Conservation (phyloP, 2,797 vertebrate genomes). For the Fratercula arctica region DNA sequence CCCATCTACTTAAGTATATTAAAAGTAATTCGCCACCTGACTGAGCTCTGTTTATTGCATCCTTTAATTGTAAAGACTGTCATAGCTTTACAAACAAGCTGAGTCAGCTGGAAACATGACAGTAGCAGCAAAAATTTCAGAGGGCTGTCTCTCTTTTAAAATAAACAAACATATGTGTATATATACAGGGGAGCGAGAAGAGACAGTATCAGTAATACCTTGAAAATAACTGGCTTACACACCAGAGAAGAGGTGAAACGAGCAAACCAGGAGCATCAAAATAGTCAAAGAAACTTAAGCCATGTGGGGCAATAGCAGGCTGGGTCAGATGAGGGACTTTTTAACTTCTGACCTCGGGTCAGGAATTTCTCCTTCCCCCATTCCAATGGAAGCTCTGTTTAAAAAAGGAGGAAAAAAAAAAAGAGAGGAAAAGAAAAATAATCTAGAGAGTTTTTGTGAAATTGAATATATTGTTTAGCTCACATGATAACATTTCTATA, state of each 20-base stretch:
- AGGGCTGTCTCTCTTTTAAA: constrained; percentile 4
- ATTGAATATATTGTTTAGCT: constrained; percentile 95
- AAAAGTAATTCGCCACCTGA: constrained; percentile 34
- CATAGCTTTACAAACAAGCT: constrained; percentile 3
- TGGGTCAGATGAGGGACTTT: constrained; percentile 62
- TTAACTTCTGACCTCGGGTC: not conserved
- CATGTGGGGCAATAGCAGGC: constrained; percentile 48
- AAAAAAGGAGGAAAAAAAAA: not conserved
- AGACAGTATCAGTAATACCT: constrained; percentile 29
- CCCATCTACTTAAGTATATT: constrained; percentile 36
- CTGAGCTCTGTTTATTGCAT: constrained; percentile 27
- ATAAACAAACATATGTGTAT: not conserved
- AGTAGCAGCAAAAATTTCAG: constrained; percentile 27
- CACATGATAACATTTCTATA: constrained; percentile 99
- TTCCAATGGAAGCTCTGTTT: constrained; percentile 83
- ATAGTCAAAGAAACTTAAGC: constrained; percentile 35
- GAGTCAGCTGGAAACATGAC: constrained; percentile 48
- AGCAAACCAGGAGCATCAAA: constrained; percentile 17
- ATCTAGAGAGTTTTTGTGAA: constrained; percentile 91
- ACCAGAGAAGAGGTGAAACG: constrained; percentile 47
- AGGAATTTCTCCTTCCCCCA: constrained; percentile 69
- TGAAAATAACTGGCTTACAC: constrained; percentile 47
- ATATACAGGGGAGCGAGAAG: not conserved
- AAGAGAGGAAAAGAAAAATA: constrained; percentile 53
- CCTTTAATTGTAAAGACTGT: constrained; percentile 48